A percentile compares a stretch with the other conserved stretches of the same genome.
phyloP scores from a whole-genome alignment of 2,888 invertebrate species.

The Agrotis ipsilon region DNA sequence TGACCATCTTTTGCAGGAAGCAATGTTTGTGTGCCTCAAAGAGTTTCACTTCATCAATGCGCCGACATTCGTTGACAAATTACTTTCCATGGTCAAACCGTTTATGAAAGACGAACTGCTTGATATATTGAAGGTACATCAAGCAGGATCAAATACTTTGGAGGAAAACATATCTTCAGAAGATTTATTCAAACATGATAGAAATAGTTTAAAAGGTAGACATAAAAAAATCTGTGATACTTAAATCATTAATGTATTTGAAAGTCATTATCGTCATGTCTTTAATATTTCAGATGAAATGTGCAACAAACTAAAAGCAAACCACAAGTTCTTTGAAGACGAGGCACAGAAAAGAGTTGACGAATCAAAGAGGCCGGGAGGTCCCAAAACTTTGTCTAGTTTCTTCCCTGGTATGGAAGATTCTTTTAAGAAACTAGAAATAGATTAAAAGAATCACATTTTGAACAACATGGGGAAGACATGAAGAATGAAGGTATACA shows the following conservation, averaged over 20 bases:
- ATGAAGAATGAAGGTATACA: background rate
- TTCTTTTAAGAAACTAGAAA: constrained; percentile 77
- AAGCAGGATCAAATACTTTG: constrained; percentile 82
- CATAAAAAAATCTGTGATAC: background rate
- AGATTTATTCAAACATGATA: constrained; percentile 90
- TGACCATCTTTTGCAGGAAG: constrained; percentile 88
- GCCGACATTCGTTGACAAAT: constrained; percentile 92
- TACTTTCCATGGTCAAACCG: constrained; percentile 92
- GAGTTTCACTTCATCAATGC: constrained; percentile 94
- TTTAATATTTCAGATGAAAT: constrained; percentile 72
- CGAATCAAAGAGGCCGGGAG: constrained; percentile 74
- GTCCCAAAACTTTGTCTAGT: constrained; percentile 71
- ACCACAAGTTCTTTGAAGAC: constrained; percentile 72
- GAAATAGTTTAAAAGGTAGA: constrained; percentile 75
- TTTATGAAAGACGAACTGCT: constrained; percentile 93
- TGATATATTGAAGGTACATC: constrained; percentile 89
- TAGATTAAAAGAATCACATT: constrained; percentile 68
- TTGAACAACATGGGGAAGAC: background rate
- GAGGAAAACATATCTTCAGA: constrained; percentile 88
- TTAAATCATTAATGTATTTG: too few species aligned
- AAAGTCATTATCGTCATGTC: background rate
- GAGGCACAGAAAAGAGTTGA: constrained; percentile 77
- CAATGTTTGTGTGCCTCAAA: constrained; percentile 90
- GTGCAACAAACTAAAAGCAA: constrained; percentile 73
- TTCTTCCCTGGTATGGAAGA: constrained; percentile 77